Base-by-base conservation (phyloP, 2,113 vertebrate species). In the Microtus richardsoni region DNA sequence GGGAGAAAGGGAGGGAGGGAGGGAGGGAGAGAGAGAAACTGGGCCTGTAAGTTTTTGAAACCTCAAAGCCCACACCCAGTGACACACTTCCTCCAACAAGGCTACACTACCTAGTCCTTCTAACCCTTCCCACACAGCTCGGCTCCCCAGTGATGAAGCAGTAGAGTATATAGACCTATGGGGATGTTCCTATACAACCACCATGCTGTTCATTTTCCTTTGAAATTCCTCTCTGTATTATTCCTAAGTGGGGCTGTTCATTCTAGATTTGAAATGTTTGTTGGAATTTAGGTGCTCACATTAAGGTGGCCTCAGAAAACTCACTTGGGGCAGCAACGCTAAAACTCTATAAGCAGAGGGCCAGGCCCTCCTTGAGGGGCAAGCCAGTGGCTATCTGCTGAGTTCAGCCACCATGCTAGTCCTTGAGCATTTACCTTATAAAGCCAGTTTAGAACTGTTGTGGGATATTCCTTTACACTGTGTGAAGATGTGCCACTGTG, bases 211-310 rank as follows among this genome's bases (percentile, higher is more conserved):
- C 88, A 78, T 87, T 89, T 80, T 58, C 78, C 30, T 73, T 60
- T 26, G 92, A 52, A 52, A 66, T 52, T 13, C 77, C 88, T 84
- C 66, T 94, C 88, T 54, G 79, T n/a, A 75, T 91, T 85, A 75
- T 91, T 85, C 92, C 88, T 94, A 77, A 47, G 52, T 33, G 33
- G 73, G 73, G 30, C 86, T 93, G 24, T 60, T 70, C 54, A 54
- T 54, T 87, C 28, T 77, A 84, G 82, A 60, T 87, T 44, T 73
- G 88, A 89, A 89, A 66, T 1, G 19, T 49, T 88, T 49, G 79
- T 73, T 62, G 84, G 66, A 10, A 47, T 90, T 78, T 73, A 26
- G 58, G 54, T 83, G 79, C 82, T 7, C 36, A 24, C 7, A 0
- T 16, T 33, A 12, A 93, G 28, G 44, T 47, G 70, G 96, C 62